Evolutionary conservation across 2,888 invertebrate genomes (phyloP), one percentile per base, ranked within the genome.

Genomic region (Lepidocyrtoides sp.): DNA sequence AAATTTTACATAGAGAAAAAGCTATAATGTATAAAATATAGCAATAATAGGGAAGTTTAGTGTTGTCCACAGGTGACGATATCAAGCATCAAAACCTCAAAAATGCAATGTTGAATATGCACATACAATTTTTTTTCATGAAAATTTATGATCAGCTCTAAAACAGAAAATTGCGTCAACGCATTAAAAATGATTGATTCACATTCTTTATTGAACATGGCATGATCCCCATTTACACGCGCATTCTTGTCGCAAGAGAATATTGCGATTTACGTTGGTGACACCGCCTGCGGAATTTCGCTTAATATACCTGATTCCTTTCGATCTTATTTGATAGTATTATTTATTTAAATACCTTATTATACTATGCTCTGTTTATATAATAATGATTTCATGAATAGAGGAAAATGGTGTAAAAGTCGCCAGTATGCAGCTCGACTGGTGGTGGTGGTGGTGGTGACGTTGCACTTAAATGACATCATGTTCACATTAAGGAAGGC

Each of bases 151-250:
- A 32, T 66, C 29, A 72, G 14, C 4, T 20, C 5, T 72, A 0
- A 23, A 8, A 7, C 41, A 3, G 36, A 17, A 72, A 44, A 23
- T 36, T 75, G 26, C 26, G 14, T 7, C 51, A 51, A 75, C 23
- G 20, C 72, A 72, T 72, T 72, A 72, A 75, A 32, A 75, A 75
- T 75, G 75, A 75, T 75, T 75, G 75, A 75, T 75, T 48, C 26
- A 26, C 44, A 26, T 75, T 75, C 48, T 75, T 75, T 75, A 48
- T 26, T 48, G 17, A 44, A 75, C 32, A 44, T 48, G 51, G n/a
- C 44, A 48, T 44, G 0, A 26, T 36, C 14, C 3, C 20, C 32
- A 41, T 12, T 12, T 20, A 4, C 36, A 17, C 32, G 66, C 29
- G n/a, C 41, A 36, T 69, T 69, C 17, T 17, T 41, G 0, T 7